Base-by-base conservation (phyloP, 2,888 invertebrate genomes). In the Nomada fabriciana region DNA sequence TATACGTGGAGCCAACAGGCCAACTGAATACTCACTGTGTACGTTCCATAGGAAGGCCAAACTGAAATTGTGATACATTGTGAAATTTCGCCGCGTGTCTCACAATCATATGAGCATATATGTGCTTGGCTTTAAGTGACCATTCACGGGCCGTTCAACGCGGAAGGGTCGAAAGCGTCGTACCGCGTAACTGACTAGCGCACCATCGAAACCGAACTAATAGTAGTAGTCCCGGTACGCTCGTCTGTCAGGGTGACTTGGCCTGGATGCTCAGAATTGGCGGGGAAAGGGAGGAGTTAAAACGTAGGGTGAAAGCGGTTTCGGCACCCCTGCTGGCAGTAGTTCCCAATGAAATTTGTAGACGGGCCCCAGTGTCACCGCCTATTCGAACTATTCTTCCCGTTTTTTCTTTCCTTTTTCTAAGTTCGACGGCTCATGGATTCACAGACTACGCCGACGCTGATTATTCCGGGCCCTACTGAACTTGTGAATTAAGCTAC, bases 1-100 rank as follows among this genome's bases (percentile, higher is more conserved):
- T 11, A 25, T 23, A 43, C 18, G 15, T 59, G 20, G 10, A 47
- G 15, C 4, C 13, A 15, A n/a, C 18, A 20, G 7, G 20, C 42
- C 11, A 60, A 7, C 47, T 43, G 57, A 15, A 52, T 90, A 91
- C 92, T 92, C 86, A 92, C 92, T 89, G 76, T 91, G 89, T 69
- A 93, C 84, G 82, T 90, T 91, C 93, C 93, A 94, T 61, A 93
- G 91, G 64, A 94, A 89, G 47, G 92, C 90, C 72, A 93, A 89
- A 86, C 93, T 91, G 68, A 91, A 89, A 88, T 92, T 92, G 86
- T 93, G 93, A 87, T 93, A 94, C 93, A 94, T 93, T 53, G 73
- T 64, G 64, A 60, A 67, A 74, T 68, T 55, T 76, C 57, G 42
- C 13, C 69, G 74, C 65, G 68, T 55, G 61, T 53, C 52, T 55